Conservation (phyloP, 2,888 invertebrate genomes). For the Drosophila histrio region DNA sequence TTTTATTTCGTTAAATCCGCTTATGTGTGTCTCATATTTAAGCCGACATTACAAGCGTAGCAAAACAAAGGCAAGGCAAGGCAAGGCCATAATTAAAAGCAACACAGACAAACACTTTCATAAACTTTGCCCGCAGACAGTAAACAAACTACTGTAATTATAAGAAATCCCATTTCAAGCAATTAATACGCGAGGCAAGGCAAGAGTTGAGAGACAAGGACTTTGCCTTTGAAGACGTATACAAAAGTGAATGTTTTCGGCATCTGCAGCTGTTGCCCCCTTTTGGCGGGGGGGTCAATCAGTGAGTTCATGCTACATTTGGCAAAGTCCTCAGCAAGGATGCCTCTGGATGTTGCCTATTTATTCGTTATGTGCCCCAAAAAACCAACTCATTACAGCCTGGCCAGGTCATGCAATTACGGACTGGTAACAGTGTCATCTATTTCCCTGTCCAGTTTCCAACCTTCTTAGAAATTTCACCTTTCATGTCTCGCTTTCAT, state of each 20-base stretch:
- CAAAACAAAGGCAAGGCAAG: constrained; percentile 52
- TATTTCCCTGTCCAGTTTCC: constrained; percentile 18
- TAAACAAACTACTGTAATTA: constrained; percentile 72
- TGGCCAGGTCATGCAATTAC: constrained; percentile 49
- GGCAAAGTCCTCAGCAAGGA: constrained; percentile 45
- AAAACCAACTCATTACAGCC: constrained; percentile 29
- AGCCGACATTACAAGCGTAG: constrained; percentile 68
- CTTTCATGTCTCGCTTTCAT: constrained; percentile 64
- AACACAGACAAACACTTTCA: constrained; percentile 9
- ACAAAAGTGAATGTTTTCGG: constrained; percentile 34
- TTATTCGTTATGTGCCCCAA: constrained; percentile 48
- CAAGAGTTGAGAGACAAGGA: neutral
- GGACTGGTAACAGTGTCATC: constrained; percentile 27
- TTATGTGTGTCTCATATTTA: constrained; percentile 65
- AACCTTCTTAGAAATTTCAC: constrained; percentile 33
- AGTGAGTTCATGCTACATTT: constrained; percentile 53
- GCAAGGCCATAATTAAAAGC: constrained; percentile 59
- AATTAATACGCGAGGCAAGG: constrained; percentile 51
- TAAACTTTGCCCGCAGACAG: constrained; percentile 48
- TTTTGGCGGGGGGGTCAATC: constrained; percentile 35
- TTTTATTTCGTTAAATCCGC: constrained; percentile 54
- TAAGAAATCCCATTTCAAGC: constrained; percentile 51
- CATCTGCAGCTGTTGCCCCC: constrained; percentile 16
- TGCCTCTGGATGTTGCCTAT: constrained; percentile 9
- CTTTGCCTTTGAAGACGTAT: constrained; percentile 47